Percentiles rank a stretch among this genome's conserved stretches.
Conservation (phyloP, 2,888 invertebrate species). For the Hyalella azteca region DNA sequence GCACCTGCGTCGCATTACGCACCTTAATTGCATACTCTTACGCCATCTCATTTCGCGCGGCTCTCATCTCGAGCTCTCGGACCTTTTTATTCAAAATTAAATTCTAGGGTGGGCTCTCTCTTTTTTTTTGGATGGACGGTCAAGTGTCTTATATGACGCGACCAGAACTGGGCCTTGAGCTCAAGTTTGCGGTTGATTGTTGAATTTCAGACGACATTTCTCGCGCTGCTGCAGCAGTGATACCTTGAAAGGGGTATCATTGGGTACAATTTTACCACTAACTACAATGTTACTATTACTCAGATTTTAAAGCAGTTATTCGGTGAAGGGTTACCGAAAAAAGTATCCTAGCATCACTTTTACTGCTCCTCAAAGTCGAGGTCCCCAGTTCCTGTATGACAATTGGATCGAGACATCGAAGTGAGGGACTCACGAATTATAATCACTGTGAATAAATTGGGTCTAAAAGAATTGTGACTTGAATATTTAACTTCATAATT, state of each 20-base stretch:
- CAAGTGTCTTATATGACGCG: neutral
- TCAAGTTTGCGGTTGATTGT: neutral
- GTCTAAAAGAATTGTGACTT: too few relatives aligned
- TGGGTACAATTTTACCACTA: too few relatives aligned
- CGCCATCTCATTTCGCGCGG: constrained; percentile 20
- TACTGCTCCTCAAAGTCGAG: too few relatives aligned
- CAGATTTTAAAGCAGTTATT: too few relatives aligned
- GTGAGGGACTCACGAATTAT: too few relatives aligned
- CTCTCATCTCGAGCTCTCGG: neutral
- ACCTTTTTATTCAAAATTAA: constrained; percentile 29
- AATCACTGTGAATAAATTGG: too few relatives aligned
- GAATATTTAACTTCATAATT: too few relatives aligned
- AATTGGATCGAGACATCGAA: too few relatives aligned
- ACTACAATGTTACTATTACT: too few relatives aligned
- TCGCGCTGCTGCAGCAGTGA: constrained; percentile 16
- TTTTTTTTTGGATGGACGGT: neutral
- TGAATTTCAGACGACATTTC: neutral
- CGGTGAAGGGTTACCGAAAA: too few relatives aligned
- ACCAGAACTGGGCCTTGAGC: neutral
- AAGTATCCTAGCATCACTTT: too few relatives aligned
- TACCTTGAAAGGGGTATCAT: neutral
- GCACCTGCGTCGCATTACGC: constrained; percentile 21
- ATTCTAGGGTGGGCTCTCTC: constrained; percentile 24
- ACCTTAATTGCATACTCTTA: constrained; percentile 29
- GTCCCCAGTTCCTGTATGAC: too few relatives aligned